Percentiles rank a stretch among this genome's conserved stretches.
Conservation (phyloP, 2,888 invertebrate genomes). For the Latheticus oryzae region DNA sequence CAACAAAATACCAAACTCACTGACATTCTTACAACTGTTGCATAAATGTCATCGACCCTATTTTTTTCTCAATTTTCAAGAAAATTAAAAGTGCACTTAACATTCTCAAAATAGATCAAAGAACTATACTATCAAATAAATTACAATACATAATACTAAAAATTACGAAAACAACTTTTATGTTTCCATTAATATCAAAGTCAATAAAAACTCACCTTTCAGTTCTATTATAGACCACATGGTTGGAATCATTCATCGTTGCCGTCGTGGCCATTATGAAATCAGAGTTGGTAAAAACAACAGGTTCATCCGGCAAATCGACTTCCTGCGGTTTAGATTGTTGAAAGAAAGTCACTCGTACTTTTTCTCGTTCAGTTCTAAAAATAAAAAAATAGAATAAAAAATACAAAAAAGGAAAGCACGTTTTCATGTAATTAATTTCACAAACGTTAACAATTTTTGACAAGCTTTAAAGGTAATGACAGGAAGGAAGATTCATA, state of each 20-base stretch:
- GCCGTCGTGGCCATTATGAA: slow-evolving; percentile 62
- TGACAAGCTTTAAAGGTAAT: slow-evolving; percentile 28
- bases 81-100: slow-evolving; percentile 4
- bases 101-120: background rate
- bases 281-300: slow-evolving; percentile 66
- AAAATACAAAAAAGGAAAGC: too few species aligned
- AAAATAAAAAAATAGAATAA: slow-evolving; percentile 57
- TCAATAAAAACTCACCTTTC: slow-evolving; percentile 69
- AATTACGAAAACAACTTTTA: too few species aligned
- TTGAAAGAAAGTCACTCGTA: slow-evolving; percentile 86
- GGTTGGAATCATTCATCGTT: slow-evolving; percentile 63
- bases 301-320: slow-evolving; percentile 71
- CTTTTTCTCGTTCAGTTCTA: slow-evolving; percentile 83
- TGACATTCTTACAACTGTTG: slow-evolving; percentile 30
- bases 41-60: slow-evolving; percentile 34
- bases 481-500: slow-evolving; percentile 33
- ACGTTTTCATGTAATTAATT: too few species aligned
- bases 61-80: slow-evolving; percentile 21
- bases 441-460: slow-evolving; percentile 8
- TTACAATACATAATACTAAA: too few species aligned
- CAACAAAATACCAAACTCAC: slow-evolving; percentile 26
- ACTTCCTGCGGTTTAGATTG: slow-evolving; percentile 80
- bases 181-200: too few species aligned
- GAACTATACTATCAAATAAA: too few species aligned
- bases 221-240: slow-evolving; percentile 73